phyloP scores from a whole-genome alignment of 2,888 invertebrate species.

The Drosophila mimica region DNA sequence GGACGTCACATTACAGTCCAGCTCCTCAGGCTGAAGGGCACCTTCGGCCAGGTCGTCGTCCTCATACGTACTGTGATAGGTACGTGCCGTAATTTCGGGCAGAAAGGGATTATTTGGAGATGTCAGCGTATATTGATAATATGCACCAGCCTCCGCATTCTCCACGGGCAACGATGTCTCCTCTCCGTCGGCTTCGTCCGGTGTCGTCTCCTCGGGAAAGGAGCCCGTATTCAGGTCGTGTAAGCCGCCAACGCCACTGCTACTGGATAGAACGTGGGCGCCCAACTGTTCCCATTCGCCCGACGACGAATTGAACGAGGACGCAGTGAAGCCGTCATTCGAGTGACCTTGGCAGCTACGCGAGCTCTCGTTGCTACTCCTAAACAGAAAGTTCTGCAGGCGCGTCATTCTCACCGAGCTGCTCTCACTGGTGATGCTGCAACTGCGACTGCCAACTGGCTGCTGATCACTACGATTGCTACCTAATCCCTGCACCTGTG shows the following conservation, averaged over 20 bases:
- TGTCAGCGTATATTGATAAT: slow-evolving; percentile 83
- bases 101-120: slow-evolving; percentile 85
- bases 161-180: slow-evolving; percentile 52
- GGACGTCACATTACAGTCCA: slow-evolving; percentile 77
- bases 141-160: slow-evolving; percentile 65
- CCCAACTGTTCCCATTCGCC: slow-evolving; percentile 82
- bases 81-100: slow-evolving; percentile 84
- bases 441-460: slow-evolving; percentile 73
- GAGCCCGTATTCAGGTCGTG: slow-evolving; percentile 64
- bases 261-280: slow-evolving; percentile 47
- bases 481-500: slow-evolving; percentile 59
- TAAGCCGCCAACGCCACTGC: slow-evolving; percentile 40
- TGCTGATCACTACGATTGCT: slow-evolving; percentile 63
- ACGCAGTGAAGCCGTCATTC: slow-evolving; percentile 82
- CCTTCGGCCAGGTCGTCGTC: slow-evolving; percentile 56
- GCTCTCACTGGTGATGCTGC: slow-evolving; percentile 81
- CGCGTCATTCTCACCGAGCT: slow-evolving; percentile 79
- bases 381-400: slow-evolving; percentile 83
- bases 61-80: slow-evolving; percentile 81
- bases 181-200: slow-evolving; percentile 50
- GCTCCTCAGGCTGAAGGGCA: slow-evolving; percentile 48
- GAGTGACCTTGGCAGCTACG: slow-evolving; percentile 81
- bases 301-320: slow-evolving; percentile 82
- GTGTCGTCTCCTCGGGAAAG: slow-evolving; percentile 63
- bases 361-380: slow-evolving; percentile 81